phyloP scores from a whole-genome alignment of 2,113 vertebrate species.

The Paradoxurus hermaphroditus region DNA sequence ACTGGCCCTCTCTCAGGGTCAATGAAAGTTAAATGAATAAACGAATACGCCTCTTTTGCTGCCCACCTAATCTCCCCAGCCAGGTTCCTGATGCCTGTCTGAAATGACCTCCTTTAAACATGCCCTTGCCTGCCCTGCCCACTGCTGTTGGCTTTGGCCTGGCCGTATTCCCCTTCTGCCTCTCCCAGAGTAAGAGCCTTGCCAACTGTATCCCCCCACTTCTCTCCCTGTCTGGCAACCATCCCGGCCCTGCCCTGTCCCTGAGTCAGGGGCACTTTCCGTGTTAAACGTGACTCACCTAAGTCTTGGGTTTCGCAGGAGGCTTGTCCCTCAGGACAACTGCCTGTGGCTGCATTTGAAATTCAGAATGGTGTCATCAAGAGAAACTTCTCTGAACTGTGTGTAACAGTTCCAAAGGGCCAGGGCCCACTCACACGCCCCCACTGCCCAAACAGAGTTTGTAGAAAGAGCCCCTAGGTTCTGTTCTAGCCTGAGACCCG shows the following conservation, averaged over 20 bases:
- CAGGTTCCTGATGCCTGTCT: neutral
- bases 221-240: neutral
- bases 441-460: neutral
- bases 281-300: neutral
- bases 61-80: neutral
- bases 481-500: neutral
- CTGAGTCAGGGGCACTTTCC: neutral
- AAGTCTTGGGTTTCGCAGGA: neutral
- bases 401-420: neutral
- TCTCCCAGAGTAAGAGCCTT: neutral
- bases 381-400: neutral
- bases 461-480: neutral
- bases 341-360: neutral
- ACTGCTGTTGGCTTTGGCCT: neutral
- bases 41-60: neutral
- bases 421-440: rapidly evolving
- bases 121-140: neutral
- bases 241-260: neutral
- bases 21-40: neutral
- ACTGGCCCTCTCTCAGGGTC: neutral
- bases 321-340: neutral
- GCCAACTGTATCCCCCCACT: neutral
- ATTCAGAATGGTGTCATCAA: neutral
- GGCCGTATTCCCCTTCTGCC: neutral
- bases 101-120: neutral